Base-by-base conservation (phyloP, 2,888 invertebrate species). In the Frankliniella intonsa region DNA sequence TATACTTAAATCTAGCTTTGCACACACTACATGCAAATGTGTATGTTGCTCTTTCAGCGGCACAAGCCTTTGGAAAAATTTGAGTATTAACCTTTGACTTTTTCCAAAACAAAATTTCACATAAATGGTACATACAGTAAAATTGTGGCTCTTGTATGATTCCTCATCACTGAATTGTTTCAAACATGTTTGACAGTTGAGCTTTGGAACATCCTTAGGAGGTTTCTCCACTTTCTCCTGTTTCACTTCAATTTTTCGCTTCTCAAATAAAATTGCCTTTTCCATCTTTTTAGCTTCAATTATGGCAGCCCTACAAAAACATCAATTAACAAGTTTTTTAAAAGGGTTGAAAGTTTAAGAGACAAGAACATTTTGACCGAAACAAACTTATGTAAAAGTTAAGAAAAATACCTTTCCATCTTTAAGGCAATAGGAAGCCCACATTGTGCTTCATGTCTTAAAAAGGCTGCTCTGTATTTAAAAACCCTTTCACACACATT, bases 1-100 rank as follows among this genome's bases (percentile, higher is more conserved):
- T 76, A 12, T 76, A 76, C 69, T 76, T 76, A 25, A 76, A 76
- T 25, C 25, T 76, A 8, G 69, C 69, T 76, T 76, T 76, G 69
- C 69, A 76, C 1, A 76, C 69, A 22, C 69, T 76, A 25, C 69
- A 76, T 25, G 25, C 12, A 76, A 76, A 76, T 25, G 69, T 76
- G 25, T 76, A 76, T 8, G 69, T 8, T 25, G n/a, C 25, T 25
- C 69, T 76, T 76, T 76, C 69, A 2, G n/a, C 69, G 1, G 69
- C 69, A 76, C 69, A 76, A 22, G 69, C 69, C 69, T 76, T 22
- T 12, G 8, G 14, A 14, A 10, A 62, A 62, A 62, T 19, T 62
- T 38, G 38, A 38, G 38, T 1, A 62, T 62, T 62, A n/a, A 17
- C 0, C 8, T 55, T 7, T 62, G 62, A 55, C 14, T 62, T 62